phyloP scores from a whole-genome alignment of 2,797 vertebrate species.

The Allobates femoralis region DNA sequence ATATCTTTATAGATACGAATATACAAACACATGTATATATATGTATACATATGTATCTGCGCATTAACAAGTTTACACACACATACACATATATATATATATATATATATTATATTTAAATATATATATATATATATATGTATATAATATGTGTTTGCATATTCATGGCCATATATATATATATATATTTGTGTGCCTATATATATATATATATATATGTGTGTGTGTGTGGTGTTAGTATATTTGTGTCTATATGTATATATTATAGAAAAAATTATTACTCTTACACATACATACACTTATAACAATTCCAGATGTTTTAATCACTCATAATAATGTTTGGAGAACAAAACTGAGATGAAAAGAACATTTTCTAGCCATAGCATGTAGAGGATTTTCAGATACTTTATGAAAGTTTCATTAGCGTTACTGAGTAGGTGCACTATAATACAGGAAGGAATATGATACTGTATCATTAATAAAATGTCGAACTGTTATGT shows the following conservation, averaged over 20 bases:
- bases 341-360: conserved; percentile 62
- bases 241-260: no score
- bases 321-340: conserved; percentile 27
- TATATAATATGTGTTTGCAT: no score
- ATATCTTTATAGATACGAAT: no score
- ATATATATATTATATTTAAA: no score
- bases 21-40: neutral
- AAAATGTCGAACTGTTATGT: conserved; percentile 76
- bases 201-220: no score
- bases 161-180: no score
- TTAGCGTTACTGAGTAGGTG: conserved; percentile 68
- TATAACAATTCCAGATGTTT: conserved; percentile 64
- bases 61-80: no score
- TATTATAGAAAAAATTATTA: neutral
- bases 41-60: neutral
- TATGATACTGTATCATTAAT: conserved; percentile 75
- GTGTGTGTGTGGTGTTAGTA: no score
- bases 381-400: conserved; percentile 67
- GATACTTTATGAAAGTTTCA: conserved; percentile 72
- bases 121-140: no score
- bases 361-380: conserved; percentile 64
- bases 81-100: no score
- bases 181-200: no score
- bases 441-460: conserved; percentile 74
- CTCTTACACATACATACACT: neutral